Evolutionary conservation across 2,888 invertebrate genomes (phyloP), one percentile per base, ranked within the genome.

Genomic region (Torymus auratus): DNA sequence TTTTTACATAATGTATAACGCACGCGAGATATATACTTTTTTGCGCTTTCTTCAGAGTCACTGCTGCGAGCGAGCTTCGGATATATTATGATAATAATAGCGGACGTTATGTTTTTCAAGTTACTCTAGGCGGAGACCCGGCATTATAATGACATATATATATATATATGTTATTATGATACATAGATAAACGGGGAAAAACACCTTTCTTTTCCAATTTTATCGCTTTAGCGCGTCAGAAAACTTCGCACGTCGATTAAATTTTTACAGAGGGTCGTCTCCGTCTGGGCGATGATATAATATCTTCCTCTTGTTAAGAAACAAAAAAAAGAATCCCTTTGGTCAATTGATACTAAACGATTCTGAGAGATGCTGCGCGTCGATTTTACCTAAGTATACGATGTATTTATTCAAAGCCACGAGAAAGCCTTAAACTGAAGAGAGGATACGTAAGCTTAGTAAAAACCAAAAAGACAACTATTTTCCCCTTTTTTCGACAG

Each of bases 341-440:
- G 73, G 78, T 70, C 78, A 65, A 75, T 75, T 68, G 58, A 53
- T 60, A 56, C 41, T 41, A 41, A 41, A 41, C 15, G 20, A 71
- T 62, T 60, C 65, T 71, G 68, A 41, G 7, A 41, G 41, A 82
- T 70, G 70, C 70, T 75, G 53, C 23, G 65, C 71, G 70, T 70
- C 65, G 53, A 53, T 67, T 41, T 41, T 41, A 67, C 12, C 61
- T 64, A 80, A n/a, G 41, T 61, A 52, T 75, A 52, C 15, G n/a
- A 76, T 76, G 68, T 68, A 41, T 41, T 41, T 41, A 41, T 61
- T 58, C 50, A 67, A 65, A 67, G 62, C 72, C 76, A 80, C 80
- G 68, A 60, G 67, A 28, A 67, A 80, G 76, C 80, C 80, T 80
- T 80, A 80, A 56, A 23, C 28, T 28, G 23, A 55, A 4, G 17